Evolutionary conservation across 2,888 invertebrate species (phyloP).

Genomic region (Agrotis exclamationis): DNA sequence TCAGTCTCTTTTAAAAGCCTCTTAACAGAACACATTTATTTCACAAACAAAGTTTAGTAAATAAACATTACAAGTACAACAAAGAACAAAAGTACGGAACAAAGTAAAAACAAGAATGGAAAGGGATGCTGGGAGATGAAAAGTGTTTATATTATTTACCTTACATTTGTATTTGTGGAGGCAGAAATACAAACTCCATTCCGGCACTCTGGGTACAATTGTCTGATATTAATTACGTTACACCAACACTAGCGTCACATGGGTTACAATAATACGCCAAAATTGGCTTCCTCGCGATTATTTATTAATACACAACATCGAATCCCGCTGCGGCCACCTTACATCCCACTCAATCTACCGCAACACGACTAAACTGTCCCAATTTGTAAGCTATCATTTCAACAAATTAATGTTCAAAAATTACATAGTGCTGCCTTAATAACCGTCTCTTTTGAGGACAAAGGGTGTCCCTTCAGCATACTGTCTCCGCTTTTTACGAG

Average conservation of each 20-base stretch:
- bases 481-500: slow-evolving; percentile 78
- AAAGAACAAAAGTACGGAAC: slow-evolving; percentile 49
- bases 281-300: slow-evolving; percentile 66
- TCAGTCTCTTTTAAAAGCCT: slow-evolving; percentile 1
- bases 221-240: slow-evolving; percentile 77
- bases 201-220: slow-evolving; percentile 73
- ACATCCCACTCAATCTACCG: slow-evolving; percentile 74
- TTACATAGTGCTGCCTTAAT: slow-evolving; percentile 72
- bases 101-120: slow-evolving; percentile 36
- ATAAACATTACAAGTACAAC: slow-evolving; percentile 38
- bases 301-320: slow-evolving; percentile 71
- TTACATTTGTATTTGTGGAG: slow-evolving; percentile 64
- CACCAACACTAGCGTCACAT: slow-evolving; percentile 83
- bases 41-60: slow-evolving; percentile 46
- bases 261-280: slow-evolving; percentile 69
- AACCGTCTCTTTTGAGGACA: slow-evolving; percentile 74
- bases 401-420: slow-evolving; percentile 76
- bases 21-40: slow-evolving; percentile 28
- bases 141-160: slow-evolving; percentile 68
- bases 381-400: slow-evolving; percentile 73
- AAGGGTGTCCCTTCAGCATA: slow-evolving; percentile 76
- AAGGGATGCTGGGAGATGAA: slow-evolving; percentile 37
- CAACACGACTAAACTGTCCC: slow-evolving; percentile 75
- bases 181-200: slow-evolving; percentile 79
- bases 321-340: slow-evolving; percentile 64